These are phyloP conservation scores for Pseudonaja textilis DNA, from an alignment of 2,113 vertebrate genomes.

Conservation along the genomic window DNA sequence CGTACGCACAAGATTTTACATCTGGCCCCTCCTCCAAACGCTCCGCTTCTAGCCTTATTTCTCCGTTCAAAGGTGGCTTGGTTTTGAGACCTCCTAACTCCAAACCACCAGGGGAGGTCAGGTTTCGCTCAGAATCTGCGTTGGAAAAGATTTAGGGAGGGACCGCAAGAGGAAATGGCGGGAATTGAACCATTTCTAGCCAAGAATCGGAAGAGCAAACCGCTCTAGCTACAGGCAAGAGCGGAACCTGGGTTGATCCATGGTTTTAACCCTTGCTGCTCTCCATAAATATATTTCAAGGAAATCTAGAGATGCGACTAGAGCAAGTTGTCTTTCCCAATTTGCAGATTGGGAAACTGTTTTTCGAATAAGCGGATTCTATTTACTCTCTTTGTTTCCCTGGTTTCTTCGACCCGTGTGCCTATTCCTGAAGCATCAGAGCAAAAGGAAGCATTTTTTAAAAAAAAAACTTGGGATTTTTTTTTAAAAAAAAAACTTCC, in stretches of 20 bases:
- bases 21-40: neutral
- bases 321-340: neutral
- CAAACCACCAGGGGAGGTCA: neutral
- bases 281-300: neutral
- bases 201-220: neutral
- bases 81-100: neutral
- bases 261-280: conserved; percentile 17
- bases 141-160: neutral
- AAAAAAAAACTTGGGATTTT: too few relatives aligned
- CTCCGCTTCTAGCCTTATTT: neutral
- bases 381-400: neutral
- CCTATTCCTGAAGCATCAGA: neutral
- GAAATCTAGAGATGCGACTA: neutral
- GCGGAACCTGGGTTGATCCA: neutral
- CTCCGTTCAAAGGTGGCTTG: neutral
- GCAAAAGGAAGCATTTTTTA: neutral
- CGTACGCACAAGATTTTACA: neutral
- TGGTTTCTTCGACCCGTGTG: neutral
- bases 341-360: neutral
- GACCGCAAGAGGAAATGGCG: neutral
- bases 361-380: neutral
- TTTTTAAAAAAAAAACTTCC: neutral
- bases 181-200: neutral
- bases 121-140: neutral
- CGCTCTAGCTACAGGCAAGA: neutral